Conservation (phyloP, 1,140 invertebrate species). For the Hyphantria cunea region DNA sequence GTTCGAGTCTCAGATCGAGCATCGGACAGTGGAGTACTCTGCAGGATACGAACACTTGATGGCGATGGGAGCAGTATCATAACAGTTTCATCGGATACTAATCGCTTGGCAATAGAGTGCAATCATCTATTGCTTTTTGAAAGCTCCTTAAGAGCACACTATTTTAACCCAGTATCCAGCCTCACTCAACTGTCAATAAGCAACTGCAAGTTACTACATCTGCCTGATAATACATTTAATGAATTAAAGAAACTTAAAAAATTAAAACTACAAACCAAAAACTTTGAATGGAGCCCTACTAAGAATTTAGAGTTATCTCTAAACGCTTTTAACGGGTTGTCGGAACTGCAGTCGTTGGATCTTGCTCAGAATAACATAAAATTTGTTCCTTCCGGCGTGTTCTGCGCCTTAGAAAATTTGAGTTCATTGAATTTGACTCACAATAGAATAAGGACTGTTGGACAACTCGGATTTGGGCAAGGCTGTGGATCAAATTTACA, state of each 20-base stretch:
- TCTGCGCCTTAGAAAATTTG: constrained; percentile 90
- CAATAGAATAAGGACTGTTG: constrained; percentile 89
- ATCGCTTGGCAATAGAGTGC: constrained; percentile 87
- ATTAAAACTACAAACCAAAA: constrained; percentile 88
- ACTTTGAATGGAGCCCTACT: constrained; percentile 88
- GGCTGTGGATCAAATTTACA: constrained; percentile 84
- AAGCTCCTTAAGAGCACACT: constrained; percentile 87
- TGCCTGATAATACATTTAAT: constrained; percentile 90
- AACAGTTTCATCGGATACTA: constrained; percentile 84
- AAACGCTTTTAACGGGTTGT: constrained; percentile 87
- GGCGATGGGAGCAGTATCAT: constrained; percentile 85
- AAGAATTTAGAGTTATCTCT: constrained; percentile 87
- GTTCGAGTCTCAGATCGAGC: constrained; percentile 54
- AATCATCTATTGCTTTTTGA: constrained; percentile 90
- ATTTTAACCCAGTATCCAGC: constrained; percentile 87
- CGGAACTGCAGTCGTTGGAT: constrained; percentile 90
- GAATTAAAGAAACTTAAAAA: constrained; percentile 89
- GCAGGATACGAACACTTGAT: constrained; percentile 87
- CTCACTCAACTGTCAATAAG: constrained; percentile 88
- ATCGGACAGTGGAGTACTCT: constrained; percentile 83
- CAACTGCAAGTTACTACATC: constrained; percentile 89
- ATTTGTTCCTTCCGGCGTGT: constrained; percentile 87
- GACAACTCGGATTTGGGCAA: constrained; percentile 87
- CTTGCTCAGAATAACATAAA: constrained; percentile 92
- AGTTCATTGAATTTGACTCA: constrained; percentile 92